Evolutionary conservation across 2,888 invertebrate genomes (phyloP).

Genomic region (Drosophila rubida): DNA sequence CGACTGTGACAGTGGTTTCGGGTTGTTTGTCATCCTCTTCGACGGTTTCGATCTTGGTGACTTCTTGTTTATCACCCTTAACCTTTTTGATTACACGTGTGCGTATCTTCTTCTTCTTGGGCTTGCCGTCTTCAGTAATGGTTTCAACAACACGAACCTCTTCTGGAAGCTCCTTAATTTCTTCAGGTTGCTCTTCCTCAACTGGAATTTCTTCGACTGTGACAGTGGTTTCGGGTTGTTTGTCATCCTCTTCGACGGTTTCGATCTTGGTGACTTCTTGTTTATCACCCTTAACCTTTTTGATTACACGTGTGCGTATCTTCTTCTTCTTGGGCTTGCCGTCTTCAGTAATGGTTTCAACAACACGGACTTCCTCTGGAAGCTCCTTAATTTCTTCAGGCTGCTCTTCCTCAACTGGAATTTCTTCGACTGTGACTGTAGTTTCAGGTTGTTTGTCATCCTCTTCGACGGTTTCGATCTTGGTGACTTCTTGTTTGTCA

Average conservation of each 20-base stretch:
- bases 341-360: constrained; percentile 51
- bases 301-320: constrained; percentile 62
- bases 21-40: constrained; percentile 54
- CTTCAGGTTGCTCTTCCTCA: constrained; percentile 32
- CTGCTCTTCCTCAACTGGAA: constrained; percentile 30
- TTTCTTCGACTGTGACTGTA: constrained; percentile 40
- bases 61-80: constrained; percentile 62
- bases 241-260: constrained; percentile 63
- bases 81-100: constrained; percentile 60
- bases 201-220: constrained; percentile 43
- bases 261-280: constrained; percentile 67
- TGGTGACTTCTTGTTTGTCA: constrained; percentile 61
- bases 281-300: constrained; percentile 63
- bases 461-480: constrained; percentile 63
- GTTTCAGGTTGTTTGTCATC: constrained; percentile 44
- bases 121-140: constrained; percentile 44
- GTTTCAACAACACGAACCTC: constrained; percentile 46
- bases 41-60: constrained; percentile 59
- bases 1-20: constrained; percentile 53
- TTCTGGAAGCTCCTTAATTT: constrained; percentile 47
- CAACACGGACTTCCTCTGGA: constrained; percentile 55
- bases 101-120: constrained; percentile 56
- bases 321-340: constrained; percentile 60
- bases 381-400: constrained; percentile 44
- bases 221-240: constrained; percentile 56